A percentile compares a stretch with the other conserved stretches of the same genome.
Evolutionary conservation across 2,888 invertebrate species (phyloP).

Genomic region (Diloba caeruleocephala): DNA sequence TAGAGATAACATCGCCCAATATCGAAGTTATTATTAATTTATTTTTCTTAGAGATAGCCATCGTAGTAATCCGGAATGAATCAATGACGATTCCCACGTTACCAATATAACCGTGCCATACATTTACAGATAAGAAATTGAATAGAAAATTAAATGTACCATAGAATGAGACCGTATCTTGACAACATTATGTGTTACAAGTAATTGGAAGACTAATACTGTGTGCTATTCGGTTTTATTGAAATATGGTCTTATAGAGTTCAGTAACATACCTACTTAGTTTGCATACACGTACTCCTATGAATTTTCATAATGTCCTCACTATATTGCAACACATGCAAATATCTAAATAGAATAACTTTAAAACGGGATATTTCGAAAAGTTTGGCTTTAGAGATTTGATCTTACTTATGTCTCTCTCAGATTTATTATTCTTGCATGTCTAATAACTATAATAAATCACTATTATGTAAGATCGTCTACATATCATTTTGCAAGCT

Average conservation of each 20-base stretch:
- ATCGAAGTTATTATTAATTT: constrained; percentile 82
- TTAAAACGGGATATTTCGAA: constrained; percentile 24
- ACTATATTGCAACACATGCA: constrained; percentile 25
- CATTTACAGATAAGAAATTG: constrained; percentile 81
- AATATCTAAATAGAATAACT: constrained; percentile 25
- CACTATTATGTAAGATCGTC: constrained; percentile 7
- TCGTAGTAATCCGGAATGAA: constrained; percentile 81
- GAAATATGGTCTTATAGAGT: constrained; percentile 28
- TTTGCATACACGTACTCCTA: constrained; percentile 37
- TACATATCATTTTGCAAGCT: constrained; percentile 17
- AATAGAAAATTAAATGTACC: constrained; percentile 82
- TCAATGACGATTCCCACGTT: constrained; percentile 83
- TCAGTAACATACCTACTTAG: constrained; percentile 27
- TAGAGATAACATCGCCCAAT: constrained; percentile 74
- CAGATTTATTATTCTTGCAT: not conserved
- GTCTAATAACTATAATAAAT: constrained; percentile 1
- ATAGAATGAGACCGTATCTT: constrained; percentile 67
- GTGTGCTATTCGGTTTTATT: constrained; percentile 27
- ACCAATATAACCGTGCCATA: constrained; percentile 73
- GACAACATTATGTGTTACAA: constrained; percentile 55
- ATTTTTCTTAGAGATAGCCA: constrained; percentile 79
- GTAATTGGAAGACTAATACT: constrained; percentile 48
- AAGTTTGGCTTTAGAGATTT: constrained; percentile 2
- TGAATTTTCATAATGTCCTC: constrained; percentile 37
- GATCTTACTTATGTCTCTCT: too few species aligned